A percentile compares a stretch with the other conserved stretches of the same genome.
Evolutionary conservation across 2,888 invertebrate species (phyloP).

Genomic region (Lasius platythorax): DNA sequence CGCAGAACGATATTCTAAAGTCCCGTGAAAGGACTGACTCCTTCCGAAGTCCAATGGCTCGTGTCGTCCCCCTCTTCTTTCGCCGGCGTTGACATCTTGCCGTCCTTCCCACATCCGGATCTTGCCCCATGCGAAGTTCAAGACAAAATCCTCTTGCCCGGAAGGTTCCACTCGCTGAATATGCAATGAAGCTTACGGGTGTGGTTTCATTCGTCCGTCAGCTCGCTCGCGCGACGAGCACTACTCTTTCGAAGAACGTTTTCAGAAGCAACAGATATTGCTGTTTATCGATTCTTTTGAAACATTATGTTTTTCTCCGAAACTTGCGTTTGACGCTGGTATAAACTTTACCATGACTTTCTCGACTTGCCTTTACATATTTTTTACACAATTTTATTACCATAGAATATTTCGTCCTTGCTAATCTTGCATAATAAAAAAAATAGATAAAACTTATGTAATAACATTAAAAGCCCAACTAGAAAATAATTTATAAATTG

Average conservation of each 20-base stretch:
- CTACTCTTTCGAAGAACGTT: slow-evolving; percentile 8
- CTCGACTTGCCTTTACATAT: not conserved
- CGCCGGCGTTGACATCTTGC: slow-evolving; percentile 59
- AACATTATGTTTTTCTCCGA: slow-evolving; percentile 17
- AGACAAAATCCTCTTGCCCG: slow-evolving; percentile 80
- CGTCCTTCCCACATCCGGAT: slow-evolving; percentile 58
- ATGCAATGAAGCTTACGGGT: slow-evolving; percentile 82
- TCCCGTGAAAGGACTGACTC: slow-evolving; percentile 74
- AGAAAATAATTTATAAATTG: not conserved
- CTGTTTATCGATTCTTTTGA: slow-evolving; percentile 36
- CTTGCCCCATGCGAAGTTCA: slow-evolving; percentile 62
- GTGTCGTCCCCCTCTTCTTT: slow-evolving; percentile 57
- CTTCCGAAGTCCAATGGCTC: slow-evolving; percentile 71
- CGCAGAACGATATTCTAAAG: slow-evolving; percentile 74
- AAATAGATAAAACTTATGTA: not conserved
- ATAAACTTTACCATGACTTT: not conserved
- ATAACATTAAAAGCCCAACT: not conserved
- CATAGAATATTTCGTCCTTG: not conserved
- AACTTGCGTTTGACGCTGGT: not conserved
- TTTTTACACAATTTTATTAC: slow-evolving; percentile 37
- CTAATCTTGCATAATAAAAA: not conserved
- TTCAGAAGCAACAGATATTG: slow-evolving; percentile 50
- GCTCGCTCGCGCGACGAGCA: slow-evolving; percentile 24
- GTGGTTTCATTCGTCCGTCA: slow-evolving; percentile 73
- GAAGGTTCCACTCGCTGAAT: slow-evolving; percentile 78